Percentiles rank a stretch among this genome's conserved stretches.
Conservation (phyloP, 2,888 invertebrate species). For the Temnothorax unifasciatus region DNA sequence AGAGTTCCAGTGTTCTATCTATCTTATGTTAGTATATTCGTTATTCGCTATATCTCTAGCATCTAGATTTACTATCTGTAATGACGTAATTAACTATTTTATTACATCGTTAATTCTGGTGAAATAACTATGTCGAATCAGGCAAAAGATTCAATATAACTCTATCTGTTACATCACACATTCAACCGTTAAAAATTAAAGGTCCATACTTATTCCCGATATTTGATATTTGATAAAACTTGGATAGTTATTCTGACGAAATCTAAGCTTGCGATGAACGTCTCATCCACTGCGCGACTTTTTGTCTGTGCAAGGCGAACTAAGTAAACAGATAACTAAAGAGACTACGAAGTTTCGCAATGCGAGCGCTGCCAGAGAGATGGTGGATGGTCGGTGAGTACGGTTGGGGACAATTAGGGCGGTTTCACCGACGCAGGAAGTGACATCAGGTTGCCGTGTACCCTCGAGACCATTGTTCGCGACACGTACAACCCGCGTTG, state of each 20-base stretch:
- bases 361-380: conserved; percentile 41
- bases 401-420: conserved; percentile 79
- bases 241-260: not conserved
- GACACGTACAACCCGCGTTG: conserved; percentile 78
- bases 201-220: not conserved
- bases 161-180: not conserved
- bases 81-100: not conserved
- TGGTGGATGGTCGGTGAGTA: conserved; percentile 67
- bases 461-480: conserved; percentile 79
- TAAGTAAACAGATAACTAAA: conserved; percentile 55
- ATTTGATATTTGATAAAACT: conserved; percentile 7
- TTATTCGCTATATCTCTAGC: not conserved
- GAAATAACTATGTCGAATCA: not conserved
- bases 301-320: conserved; percentile 6
- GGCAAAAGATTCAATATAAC: not conserved
- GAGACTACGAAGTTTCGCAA: conserved; percentile 51
- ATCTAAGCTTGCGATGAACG: not conserved
- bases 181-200: not conserved
- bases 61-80: not conserved
- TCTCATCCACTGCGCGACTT: conserved; percentile 13
- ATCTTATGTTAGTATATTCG: not conserved
- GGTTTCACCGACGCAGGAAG: conserved; percentile 79
- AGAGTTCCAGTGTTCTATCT: conserved; percentile 51
- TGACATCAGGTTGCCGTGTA: conserved; percentile 80
- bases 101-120: not conserved